Evolutionary conservation across 2,113 vertebrate species (phyloP).

Genomic region (Varanus komodoensis): DNA sequence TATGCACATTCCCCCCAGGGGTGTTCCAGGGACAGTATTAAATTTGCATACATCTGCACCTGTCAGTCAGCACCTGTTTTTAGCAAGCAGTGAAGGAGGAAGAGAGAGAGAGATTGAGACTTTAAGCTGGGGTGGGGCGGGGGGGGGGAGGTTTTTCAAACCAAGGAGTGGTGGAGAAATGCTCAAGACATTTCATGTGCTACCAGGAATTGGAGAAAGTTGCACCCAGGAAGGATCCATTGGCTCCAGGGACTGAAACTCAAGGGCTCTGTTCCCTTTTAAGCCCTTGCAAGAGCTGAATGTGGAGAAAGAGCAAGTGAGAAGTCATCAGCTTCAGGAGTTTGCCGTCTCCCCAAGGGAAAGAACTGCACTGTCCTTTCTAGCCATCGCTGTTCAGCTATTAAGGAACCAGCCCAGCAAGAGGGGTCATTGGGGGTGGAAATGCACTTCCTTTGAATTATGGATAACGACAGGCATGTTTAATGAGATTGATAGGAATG

Average conservation of each 20-base stretch:
- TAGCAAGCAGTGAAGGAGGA: neutral
- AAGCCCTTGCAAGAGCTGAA: constrained; percentile 43
- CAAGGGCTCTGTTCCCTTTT: constrained; percentile 51
- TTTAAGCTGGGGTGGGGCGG: too few species aligned
- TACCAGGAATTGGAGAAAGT: constrained; percentile 29
- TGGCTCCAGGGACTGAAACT: constrained; percentile 48
- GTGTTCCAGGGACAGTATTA: neutral
- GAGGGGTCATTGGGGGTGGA: neutral
- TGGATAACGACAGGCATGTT: constrained; percentile 61
- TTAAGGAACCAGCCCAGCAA: constrained; percentile 54
- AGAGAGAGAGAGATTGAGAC: too few species aligned
- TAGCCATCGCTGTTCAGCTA: constrained; percentile 32
- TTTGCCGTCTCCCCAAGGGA: constrained; percentile 57
- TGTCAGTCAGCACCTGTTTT: neutral
- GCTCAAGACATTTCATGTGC: constrained; percentile 27
- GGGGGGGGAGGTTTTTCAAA: neutral
- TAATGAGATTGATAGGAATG: constrained; percentile 55
- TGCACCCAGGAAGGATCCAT: constrained; percentile 45
- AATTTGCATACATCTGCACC: neutral
- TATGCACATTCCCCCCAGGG: neutral
- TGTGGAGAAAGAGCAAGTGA: constrained; percentile 44
- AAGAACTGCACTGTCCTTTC: constrained; percentile 54
- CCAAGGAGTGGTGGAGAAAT: neutral
- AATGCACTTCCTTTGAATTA: constrained; percentile 52
- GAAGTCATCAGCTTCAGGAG: constrained; percentile 51